Percentiles rank a stretch among this genome's conserved stretches.
These are phyloP conservation scores for Nomada fucata DNA, from an alignment of 2,888 invertebrate species.

Conservation along the genomic window DNA sequence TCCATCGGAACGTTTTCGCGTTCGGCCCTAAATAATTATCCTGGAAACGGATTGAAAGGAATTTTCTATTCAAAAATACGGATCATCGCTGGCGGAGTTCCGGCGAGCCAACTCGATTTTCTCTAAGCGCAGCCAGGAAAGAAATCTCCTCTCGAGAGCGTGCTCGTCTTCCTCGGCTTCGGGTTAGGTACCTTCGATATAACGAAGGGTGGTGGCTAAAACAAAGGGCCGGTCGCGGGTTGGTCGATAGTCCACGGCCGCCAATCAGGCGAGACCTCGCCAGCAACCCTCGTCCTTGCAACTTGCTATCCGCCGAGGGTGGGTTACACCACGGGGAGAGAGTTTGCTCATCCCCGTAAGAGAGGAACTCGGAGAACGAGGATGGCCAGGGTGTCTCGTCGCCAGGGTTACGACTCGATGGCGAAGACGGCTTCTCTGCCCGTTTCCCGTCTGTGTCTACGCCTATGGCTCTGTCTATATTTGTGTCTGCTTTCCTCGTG, in stretches of 20 bases:
- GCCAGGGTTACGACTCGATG: slow-evolving; percentile 78
- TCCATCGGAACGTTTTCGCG: not conserved
- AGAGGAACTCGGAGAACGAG: slow-evolving; percentile 62
- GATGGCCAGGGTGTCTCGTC: slow-evolving; percentile 74
- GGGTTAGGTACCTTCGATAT: slow-evolving; percentile 69
- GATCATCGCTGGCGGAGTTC: not conserved
- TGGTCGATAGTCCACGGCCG: slow-evolving; percentile 83
- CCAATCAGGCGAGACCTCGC: slow-evolving; percentile 83
- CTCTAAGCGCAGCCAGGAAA: slow-evolving; percentile 45
- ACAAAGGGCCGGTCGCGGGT: slow-evolving; percentile 83
- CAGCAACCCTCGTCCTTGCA: slow-evolving; percentile 76
- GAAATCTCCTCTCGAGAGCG: slow-evolving; percentile 54
- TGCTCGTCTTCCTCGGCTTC: slow-evolving; percentile 62
- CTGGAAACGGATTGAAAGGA: not conserved
- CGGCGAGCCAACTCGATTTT: slow-evolving; percentile 46
- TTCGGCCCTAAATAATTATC: not conserved
- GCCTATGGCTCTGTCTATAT: slow-evolving; percentile 37
- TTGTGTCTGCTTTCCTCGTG: slow-evolving; percentile 34
- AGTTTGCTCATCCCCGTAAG: slow-evolving; percentile 70
- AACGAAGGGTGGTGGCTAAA: slow-evolving; percentile 81
- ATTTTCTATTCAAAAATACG: slow-evolving; percentile 13
- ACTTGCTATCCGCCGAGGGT: slow-evolving; percentile 72
- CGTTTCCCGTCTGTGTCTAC: slow-evolving; percentile 28
- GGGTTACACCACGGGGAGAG: slow-evolving; percentile 67
- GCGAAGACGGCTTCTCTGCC: slow-evolving; percentile 56